Evolutionary conservation across 2,888 invertebrate species (phyloP).

Genomic region (Dinocampus coccinellae): DNA sequence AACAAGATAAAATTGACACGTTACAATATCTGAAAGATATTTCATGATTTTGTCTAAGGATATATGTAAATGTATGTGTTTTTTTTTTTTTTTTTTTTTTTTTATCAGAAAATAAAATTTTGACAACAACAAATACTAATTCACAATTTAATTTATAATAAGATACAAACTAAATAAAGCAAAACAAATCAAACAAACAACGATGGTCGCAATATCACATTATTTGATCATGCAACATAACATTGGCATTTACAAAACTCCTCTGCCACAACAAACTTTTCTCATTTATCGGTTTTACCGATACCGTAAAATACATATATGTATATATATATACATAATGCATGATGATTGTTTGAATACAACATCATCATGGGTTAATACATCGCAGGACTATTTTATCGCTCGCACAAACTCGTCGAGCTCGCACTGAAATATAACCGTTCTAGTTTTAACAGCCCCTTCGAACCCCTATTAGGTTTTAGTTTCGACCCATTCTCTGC

Average conservation of each 20-base stretch:
- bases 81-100: no score
- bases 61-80: neutral
- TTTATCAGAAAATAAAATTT: conserved; percentile 29
- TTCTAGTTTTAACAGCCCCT: conserved; percentile 58
- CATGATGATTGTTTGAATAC: conserved; percentile 6
- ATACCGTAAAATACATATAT: conserved; percentile 49
- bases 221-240: conserved; percentile 27
- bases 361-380: neutral
- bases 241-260: conserved; percentile 42
- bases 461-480: conserved; percentile 45
- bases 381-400: conserved; percentile 15
- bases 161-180: conserved; percentile 1
- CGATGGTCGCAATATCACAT: neutral
- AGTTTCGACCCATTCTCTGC: conserved; percentile 29
- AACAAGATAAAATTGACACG: conserved; percentile 22
- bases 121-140: neutral
- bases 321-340: neutral
- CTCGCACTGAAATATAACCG: conserved; percentile 57
- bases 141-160: neutral
- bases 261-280: conserved; percentile 52
- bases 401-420: conserved; percentile 43
- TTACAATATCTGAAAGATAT: conserved; percentile 8
- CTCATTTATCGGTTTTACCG: conserved; percentile 56
- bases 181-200: neutral
- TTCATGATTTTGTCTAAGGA: neutral